These are phyloP conservation scores for Agapostemon virescens DNA, from an alignment of 2,888 invertebrate genomes.

Conservation along the genomic window DNA sequence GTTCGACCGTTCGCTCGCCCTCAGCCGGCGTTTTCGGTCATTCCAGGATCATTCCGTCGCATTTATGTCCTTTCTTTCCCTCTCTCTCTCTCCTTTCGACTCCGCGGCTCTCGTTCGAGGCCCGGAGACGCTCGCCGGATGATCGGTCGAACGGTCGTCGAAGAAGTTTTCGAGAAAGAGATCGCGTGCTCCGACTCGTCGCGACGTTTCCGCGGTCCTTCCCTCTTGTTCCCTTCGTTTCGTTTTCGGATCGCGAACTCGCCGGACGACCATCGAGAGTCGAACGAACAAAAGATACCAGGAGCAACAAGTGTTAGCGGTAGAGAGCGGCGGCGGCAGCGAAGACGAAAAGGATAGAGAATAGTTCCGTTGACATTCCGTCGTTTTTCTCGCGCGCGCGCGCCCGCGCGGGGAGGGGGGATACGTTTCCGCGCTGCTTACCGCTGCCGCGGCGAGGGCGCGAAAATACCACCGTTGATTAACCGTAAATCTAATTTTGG, in stretches of 20 bases:
- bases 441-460: slow-evolving; percentile 53
- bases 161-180: no score
- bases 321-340: neutral
- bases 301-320: neutral
- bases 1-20: slow-evolving; percentile 28
- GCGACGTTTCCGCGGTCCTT: neutral
- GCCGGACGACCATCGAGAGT: neutral
- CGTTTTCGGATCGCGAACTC: slow-evolving; percentile 1
- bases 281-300: neutral
- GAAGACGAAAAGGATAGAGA: neutral
- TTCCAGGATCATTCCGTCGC: slow-evolving; percentile 60
- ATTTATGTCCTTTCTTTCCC: slow-evolving; percentile 22
- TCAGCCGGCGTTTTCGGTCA: slow-evolving; percentile 39
- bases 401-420: neutral
- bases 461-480: slow-evolving; percentile 70
- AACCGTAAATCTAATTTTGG: slow-evolving; percentile 71
- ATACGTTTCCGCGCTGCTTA: slow-evolving; percentile 51
- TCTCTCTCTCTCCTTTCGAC: neutral
- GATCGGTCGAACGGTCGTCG: slow-evolving; percentile 14
- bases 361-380: slow-evolving; percentile 41
- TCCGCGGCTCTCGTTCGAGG: slow-evolving; percentile 10
- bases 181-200: neutral
- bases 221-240: neutral
- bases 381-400: slow-evolving; percentile 17
- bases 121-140: neutral